These are phyloP conservation scores for Kryptolebias marmoratus DNA, from an alignment of 2,113 vertebrate genomes.

Conservation along the genomic window DNA sequence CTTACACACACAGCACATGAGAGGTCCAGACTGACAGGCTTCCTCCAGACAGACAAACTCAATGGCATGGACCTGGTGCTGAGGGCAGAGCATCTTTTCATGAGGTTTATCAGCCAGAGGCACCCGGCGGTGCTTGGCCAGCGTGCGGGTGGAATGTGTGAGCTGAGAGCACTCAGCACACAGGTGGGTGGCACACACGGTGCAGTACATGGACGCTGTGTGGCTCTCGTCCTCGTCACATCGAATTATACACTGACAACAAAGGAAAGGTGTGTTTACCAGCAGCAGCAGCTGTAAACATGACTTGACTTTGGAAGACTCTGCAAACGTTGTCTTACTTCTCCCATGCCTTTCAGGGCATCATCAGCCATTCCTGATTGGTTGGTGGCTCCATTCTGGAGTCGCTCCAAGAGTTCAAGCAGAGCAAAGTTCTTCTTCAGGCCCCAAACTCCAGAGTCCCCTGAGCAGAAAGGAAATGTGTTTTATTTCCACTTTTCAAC, in stretches of 20 bases:
- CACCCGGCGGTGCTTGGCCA: slow-evolving; percentile 94
- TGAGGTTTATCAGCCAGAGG: slow-evolving; percentile 97
- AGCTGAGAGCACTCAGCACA: slow-evolving; percentile 95
- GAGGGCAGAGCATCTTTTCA: slow-evolving; percentile 95
- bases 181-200: slow-evolving; percentile 96
- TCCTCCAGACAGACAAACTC: slow-evolving; percentile 98
- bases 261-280: neutral
- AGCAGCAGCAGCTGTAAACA: neutral
- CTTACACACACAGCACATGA: slow-evolving; percentile 99
- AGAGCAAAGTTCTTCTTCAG: slow-evolving; percentile 99
- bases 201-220: slow-evolving; percentile 94
- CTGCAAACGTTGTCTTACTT: slow-evolving; percentile 79
- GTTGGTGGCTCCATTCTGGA: slow-evolving; percentile 92
- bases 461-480: slow-evolving; percentile 62
- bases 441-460: slow-evolving; percentile 98
- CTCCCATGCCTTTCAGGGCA: slow-evolving; percentile 88
- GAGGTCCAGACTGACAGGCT: slow-evolving; percentile 89
- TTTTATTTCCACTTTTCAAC: too few species aligned
- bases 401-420: slow-evolving; percentile 92
- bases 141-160: slow-evolving; percentile 96
- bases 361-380: slow-evolving; percentile 90
- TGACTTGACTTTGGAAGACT: neutral
- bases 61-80: slow-evolving; percentile 98
- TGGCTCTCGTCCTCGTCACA: slow-evolving; percentile 97
- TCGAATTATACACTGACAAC: slow-evolving; percentile 88